Evolutionary conservation across 2,113 vertebrate genomes (phyloP), one percentile per base, ranked within the genome.

Genomic region (Plecotus auritus): DNA sequence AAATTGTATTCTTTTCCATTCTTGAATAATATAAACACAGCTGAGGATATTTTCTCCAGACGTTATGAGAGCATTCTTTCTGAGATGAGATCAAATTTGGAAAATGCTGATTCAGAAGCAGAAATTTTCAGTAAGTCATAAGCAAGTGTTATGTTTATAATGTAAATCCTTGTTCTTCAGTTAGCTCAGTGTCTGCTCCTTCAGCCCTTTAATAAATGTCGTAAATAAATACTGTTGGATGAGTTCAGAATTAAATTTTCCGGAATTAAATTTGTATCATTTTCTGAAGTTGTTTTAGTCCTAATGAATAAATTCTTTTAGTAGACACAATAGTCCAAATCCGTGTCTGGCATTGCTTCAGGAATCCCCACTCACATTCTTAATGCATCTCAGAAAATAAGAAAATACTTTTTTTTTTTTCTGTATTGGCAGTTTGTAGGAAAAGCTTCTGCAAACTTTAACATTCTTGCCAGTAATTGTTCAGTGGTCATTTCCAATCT

Each of bases 11-110:
- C 47, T 85, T 94, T 85, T 66, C 61, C 11, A 86, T 70, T 51
- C 35, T 69, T 93, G 47, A 93, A 77, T 93, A 91, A 93, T 87
- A 95, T 72, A 94, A 95, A 91, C n/a, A 95, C 12, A 93, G 47
- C 14, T 91, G 51, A 95, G 8, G 32, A 70, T 93, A 59, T 69
- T 93, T 93, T 28, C 30, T 47, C 12, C 23, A 70, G 72, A 30
- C 54, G 91, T 86, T 86, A 78, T 64, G 83, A 94, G 45, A 87
- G 18, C 23, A 85, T 90, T 94, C 42, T 93, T 97, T 96, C 51
- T 97, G 73, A 90, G 88, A 83, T 90, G 61, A 95, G 56, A 89
- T 97, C 49, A 94, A 97, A 92, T 81, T 42, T 95, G 83, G 83
- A 95, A 90, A 97, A 90, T 85, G 93, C 61, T 4, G 20, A 96